Conservation (phyloP, 2,113 vertebrate species). For the Cynopterus brachyotis region DNA sequence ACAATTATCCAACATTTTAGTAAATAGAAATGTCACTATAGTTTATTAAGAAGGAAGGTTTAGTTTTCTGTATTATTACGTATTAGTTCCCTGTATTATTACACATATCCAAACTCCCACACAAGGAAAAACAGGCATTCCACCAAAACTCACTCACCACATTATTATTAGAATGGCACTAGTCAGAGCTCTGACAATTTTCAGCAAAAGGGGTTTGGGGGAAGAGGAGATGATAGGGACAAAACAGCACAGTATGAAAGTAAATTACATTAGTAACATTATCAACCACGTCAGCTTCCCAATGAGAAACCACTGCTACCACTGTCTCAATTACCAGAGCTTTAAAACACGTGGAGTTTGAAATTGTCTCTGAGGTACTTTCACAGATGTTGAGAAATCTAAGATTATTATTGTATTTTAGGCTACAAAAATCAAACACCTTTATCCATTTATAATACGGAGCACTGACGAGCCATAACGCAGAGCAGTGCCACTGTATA, state of each 20-base stretch:
- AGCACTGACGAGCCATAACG: background rate
- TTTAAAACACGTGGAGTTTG: background rate
- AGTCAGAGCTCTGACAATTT: background rate
- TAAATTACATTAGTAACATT: background rate
- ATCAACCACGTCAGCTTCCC: background rate
- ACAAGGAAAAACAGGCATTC: background rate
- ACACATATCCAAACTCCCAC: background rate
- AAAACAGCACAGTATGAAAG: background rate
- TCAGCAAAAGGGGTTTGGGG: background rate
- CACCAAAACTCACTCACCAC: background rate
- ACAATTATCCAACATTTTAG: background rate
- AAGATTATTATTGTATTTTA: conserved; percentile 17
- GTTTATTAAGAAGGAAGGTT: background rate
- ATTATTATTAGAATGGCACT: background rate
- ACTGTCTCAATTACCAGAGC: background rate
- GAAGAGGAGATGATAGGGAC: fast-evolving
- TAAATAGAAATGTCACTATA: background rate
- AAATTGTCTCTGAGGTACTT: background rate
- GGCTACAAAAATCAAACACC: background rate
- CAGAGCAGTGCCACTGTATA: fast-evolving
- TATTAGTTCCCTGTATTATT: no score
- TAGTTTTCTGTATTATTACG: background rate
- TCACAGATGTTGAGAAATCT: background rate
- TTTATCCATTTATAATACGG: background rate
- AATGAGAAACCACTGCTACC: background rate